Evolutionary conservation across 2,113 vertebrate species (phyloP), one percentile per base, ranked within the genome.

Genomic region (Aphyosemion australe): DNA sequence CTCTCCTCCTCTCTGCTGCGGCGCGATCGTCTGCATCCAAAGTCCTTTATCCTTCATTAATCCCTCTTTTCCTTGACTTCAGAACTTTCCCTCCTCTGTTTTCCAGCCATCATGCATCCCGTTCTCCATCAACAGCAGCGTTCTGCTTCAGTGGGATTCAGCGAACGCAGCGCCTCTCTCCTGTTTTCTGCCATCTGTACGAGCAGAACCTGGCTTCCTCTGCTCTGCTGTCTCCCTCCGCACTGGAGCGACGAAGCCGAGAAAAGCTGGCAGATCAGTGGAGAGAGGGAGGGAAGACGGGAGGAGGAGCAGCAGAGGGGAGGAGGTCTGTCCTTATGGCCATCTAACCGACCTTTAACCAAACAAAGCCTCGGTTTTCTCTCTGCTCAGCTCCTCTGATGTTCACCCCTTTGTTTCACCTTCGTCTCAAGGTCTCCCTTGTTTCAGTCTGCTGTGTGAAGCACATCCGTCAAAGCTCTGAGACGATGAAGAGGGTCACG

Each of bases 321-420:
- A 80, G 83, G 83, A 76, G 80, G 76, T 75, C 80, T 64, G 71
- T 68, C 72, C 83, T 69, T 68, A 76, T 68, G 74, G 63, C 47
- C 12, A 75, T 26, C 21, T 59, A 63, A 69, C 45, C 16, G 14
- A n/a, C 5, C 7, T 47, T 47, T 8, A 47, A n/a, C 41, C 41
- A 58, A 31, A 46, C 53, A 6, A 26, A 37, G 4, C 20, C 43
- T 16, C 69, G 48, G 15, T 54, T 45, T 51, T 20, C 6, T 31
- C 14, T 45, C 12, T 41, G 20, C 43, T 47, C 12, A 12, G 3
- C 3, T 62, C 37, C 47, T 53, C 26, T 43, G 11, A 52, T n/a
- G 21, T 19, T 8, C 19, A 32, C 9, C 6, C 60, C 48, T 58
- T 55, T 31, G 61, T 14, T 48, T 43, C 51, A 46, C 65, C 41